Conservation (phyloP, 2,888 invertebrate genomes). For the Melieria picta region DNA sequence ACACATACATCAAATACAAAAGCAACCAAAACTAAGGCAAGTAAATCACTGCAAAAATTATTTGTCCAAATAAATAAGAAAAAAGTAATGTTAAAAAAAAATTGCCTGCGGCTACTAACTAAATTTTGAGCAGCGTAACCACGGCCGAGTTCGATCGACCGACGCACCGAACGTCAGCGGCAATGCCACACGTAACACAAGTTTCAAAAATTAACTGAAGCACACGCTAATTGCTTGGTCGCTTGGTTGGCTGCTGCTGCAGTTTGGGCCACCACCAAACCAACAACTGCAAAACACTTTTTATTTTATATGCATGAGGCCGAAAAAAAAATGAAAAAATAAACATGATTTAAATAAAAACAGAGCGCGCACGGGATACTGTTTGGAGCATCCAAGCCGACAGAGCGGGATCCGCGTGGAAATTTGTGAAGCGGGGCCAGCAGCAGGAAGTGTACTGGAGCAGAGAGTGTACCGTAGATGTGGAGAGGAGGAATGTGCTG, state of each 20-base stretch:
- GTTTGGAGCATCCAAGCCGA: no score
- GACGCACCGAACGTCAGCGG: background rate
- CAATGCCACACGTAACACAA: background rate
- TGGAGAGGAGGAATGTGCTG: conserved; percentile 26
- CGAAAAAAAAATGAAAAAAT: background rate
- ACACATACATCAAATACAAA: no score
- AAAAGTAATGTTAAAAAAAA: background rate
- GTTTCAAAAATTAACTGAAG: conserved; percentile 4
- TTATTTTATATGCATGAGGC: no score
- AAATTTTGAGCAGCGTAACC: background rate
- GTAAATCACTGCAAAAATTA: background rate
- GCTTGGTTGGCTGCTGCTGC: no score
- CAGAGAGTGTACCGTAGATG: background rate
- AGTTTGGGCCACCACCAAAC: no score
- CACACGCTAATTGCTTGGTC: conserved; percentile 2
- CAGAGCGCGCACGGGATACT: no score
- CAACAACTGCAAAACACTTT: no score
- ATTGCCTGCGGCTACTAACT: background rate
- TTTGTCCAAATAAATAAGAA: conserved; percentile 22
- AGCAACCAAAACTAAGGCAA: no score
- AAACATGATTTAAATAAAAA: no score
- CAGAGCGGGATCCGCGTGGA: background rate
- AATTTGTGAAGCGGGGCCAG: background rate
- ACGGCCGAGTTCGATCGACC: background rate
- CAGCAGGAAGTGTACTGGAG: background rate